Conservation (phyloP, 2,888 invertebrate genomes). For the Pyrgus malvae region DNA sequence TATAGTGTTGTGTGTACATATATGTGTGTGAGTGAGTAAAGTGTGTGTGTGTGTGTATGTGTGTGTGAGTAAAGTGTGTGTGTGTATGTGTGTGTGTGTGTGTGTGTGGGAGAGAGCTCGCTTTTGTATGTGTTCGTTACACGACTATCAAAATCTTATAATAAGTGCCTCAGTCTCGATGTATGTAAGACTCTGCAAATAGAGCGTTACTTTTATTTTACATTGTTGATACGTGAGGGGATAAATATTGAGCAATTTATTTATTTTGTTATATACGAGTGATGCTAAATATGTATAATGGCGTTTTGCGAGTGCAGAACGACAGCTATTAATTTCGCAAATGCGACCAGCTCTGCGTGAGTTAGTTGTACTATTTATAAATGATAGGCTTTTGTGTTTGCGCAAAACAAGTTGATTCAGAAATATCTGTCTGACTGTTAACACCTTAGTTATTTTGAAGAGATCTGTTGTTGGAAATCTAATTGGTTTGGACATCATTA, state of each 20-base stretch:
- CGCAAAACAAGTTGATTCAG: neutral
- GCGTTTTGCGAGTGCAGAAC: neutral
- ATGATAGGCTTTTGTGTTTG: neutral
- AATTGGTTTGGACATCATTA: constrained; percentile 2
- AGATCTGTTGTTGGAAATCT: constrained; percentile 15
- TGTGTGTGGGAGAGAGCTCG: neutral
- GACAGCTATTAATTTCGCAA: neutral
- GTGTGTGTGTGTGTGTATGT: too few species aligned
- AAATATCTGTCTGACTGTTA: constrained; percentile 4
- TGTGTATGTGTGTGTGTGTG: neutral
- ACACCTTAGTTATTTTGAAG: neutral
- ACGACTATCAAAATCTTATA: neutral
- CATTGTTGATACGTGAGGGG: neutral
- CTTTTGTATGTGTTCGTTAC: too few species aligned
- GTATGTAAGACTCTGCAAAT: neutral
- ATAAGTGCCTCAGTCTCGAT: neutral
- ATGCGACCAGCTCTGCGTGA: neutral
- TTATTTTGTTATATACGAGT: constrained; percentile 1
- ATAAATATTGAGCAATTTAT: neutral
- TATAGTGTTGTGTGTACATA: too few species aligned
- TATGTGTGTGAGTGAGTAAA: too few species aligned
- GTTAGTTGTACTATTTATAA: neutral
- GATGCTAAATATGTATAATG: neutral
- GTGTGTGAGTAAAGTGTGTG: neutral
- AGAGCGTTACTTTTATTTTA: neutral